Percentiles rank a stretch among this genome's conserved stretches.
Evolutionary conservation across 2,888 invertebrate genomes (phyloP).

Genomic region (Fabriciana adippe): DNA sequence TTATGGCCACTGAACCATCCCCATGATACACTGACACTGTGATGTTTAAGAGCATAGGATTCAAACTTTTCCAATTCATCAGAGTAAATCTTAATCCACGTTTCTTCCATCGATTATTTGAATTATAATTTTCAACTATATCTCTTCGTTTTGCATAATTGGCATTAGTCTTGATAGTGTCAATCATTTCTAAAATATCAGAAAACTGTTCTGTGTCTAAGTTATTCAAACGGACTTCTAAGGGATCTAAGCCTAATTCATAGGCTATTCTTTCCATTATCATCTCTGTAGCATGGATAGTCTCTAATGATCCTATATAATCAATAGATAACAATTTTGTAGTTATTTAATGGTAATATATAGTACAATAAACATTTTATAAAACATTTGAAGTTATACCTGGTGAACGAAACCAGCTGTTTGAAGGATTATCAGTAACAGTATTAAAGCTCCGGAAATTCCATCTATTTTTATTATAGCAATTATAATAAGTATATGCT

Average conservation of each 20-base stretch:
- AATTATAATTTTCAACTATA: slow-evolving; percentile 74
- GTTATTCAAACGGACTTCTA: slow-evolving; percentile 64
- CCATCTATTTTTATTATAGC: slow-evolving; percentile 53
- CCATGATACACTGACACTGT: slow-evolving; percentile 84
- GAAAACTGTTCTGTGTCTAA: slow-evolving; percentile 59
- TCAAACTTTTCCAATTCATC: slow-evolving; percentile 81
- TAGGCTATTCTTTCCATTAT: slow-evolving; percentile 84
- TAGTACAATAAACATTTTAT: neutral
- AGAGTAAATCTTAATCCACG: slow-evolving; percentile 66
- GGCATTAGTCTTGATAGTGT: slow-evolving; percentile 63
- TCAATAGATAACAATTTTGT: slow-evolving; percentile 40
- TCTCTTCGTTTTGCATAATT: slow-evolving; percentile 68
- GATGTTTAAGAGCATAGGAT: slow-evolving; percentile 67
- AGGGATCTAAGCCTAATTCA: slow-evolving; percentile 73
- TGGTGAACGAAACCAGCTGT: slow-evolving; percentile 58
- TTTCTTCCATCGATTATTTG: slow-evolving; percentile 87
- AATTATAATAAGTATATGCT: slow-evolving; percentile 46
- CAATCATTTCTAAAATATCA: slow-evolving; percentile 63
- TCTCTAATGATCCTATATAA: slow-evolving; percentile 46
- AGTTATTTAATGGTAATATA: neutral
- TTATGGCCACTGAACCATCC: slow-evolving; percentile 85
- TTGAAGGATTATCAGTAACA: slow-evolving; percentile 57
- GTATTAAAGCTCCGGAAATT: slow-evolving; percentile 50
- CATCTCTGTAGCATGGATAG: slow-evolving; percentile 60
- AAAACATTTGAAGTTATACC: slow-evolving; percentile 44